phyloP scores from a whole-genome alignment of 2,113 vertebrate genomes.

The human (Homo sapiens) region DNA sequence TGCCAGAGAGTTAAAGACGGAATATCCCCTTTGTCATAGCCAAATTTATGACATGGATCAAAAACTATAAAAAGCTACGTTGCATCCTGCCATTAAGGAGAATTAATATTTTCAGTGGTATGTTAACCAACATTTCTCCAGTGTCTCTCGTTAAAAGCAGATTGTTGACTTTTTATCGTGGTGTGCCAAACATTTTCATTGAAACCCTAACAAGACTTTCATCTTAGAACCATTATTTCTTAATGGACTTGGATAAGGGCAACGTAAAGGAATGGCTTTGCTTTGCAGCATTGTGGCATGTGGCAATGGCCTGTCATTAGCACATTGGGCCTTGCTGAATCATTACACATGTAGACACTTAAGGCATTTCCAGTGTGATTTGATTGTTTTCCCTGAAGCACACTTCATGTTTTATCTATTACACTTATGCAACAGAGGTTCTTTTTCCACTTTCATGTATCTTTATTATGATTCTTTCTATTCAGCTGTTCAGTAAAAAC shows the following conservation, averaged over 20 bases:
- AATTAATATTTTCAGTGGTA: conserved; percentile 89
- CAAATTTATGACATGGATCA: conserved; percentile 88
- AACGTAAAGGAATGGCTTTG: conserved; percentile 81
- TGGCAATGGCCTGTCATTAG: conserved; percentile 81
- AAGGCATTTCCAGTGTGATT: conserved; percentile 85
- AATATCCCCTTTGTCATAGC: conserved; percentile 85
- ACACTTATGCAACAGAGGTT: conserved; percentile 73
- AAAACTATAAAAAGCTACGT: conserved; percentile 87
- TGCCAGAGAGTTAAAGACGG: conserved; percentile 83
- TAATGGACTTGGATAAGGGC: conserved; percentile 87
- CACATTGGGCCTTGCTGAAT: conserved; percentile 78
- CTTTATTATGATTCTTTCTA: conserved; percentile 72
- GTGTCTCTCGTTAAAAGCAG: conserved; percentile 88
- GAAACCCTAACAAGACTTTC: conserved; percentile 86
- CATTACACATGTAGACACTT: conserved; percentile 85
- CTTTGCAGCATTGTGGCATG: conserved; percentile 79
- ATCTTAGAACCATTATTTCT: conserved; percentile 88
- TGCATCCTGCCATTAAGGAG: conserved; percentile 88
- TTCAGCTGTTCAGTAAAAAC: conserved; percentile 76
- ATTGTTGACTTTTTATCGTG: conserved; percentile 87
- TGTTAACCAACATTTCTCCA: conserved; percentile 86
- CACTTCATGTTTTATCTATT: conserved; percentile 84
- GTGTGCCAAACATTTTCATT: conserved; percentile 88
- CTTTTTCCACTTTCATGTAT: conserved; percentile 76
- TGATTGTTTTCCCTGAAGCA: conserved; percentile 78